These are phyloP conservation scores for Heliconius charithonia DNA, from an alignment of 2,888 invertebrate genomes.

Conservation along the genomic window DNA sequence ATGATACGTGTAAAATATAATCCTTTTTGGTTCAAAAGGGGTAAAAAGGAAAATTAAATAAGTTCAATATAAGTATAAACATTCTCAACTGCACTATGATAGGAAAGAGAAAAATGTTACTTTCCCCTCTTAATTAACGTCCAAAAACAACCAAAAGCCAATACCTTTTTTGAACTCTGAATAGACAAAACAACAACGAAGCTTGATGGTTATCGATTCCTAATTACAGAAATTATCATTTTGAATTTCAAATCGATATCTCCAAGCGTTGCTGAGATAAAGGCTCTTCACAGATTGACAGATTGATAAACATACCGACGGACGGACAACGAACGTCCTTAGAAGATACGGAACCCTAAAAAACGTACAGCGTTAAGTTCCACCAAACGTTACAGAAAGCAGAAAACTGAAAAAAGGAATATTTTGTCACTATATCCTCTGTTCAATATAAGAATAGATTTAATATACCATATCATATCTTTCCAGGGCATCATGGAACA, in stretches of 20 bases:
- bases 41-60: not conserved
- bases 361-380: too few relatives aligned
- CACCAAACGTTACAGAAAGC: not conserved
- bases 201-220: too few relatives aligned
- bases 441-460: not conserved
- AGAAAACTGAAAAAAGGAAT: not conserved
- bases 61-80: not conserved
- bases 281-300: too few relatives aligned
- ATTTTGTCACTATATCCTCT: not conserved
- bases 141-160: not conserved
- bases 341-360: too few relatives aligned
- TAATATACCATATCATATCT: not conserved
- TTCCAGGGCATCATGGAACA: slow-evolving; percentile 75
- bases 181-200: not conserved
- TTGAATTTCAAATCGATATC: too few relatives aligned
- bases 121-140: not conserved
- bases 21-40: not conserved
- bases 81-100: not conserved
- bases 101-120: not conserved
- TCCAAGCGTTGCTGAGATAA: too few relatives aligned
- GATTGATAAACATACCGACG: too few relatives aligned
- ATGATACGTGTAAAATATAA: too few relatives aligned
- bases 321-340: too few relatives aligned
- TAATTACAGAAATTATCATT: too few relatives aligned
- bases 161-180: not conserved